Evolutionary conservation across 2,113 vertebrate species (phyloP), one percentile per base, ranked within the genome.

Genomic region (Sander vitreus): DNA sequence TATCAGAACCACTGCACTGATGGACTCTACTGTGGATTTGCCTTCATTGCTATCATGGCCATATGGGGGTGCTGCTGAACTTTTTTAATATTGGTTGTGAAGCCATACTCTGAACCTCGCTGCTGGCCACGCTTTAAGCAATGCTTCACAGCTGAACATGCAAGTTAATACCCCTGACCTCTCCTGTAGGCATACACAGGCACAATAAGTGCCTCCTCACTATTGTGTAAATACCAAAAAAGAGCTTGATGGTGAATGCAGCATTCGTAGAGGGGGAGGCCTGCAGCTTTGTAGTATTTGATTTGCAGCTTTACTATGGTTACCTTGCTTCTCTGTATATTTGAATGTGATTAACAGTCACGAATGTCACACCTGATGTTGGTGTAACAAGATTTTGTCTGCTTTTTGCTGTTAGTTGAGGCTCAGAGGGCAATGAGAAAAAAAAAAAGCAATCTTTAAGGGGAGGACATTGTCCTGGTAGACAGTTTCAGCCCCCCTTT

Each of bases 271-370:
- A 87, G 73, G 65, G 81, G 73, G 81, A 88, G 75, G 79, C 85
- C 87, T 83, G 87, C 83, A 86, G 89, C 89, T 93, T 92, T 77
- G 83, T 90, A 92, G 86, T 88, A 48, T 89, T 92, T 92, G 69
- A 93, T 91, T 93, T 93, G 92, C 90, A 91, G 91, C 87, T 94
- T 93, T 84, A 91, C 78, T 84, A 81, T 79, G 73, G 54, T 90
- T 91, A 84, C 76, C 84, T 84, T 92, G 91, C 88, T 91, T 89
- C 84, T 92, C 86, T 92, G 81, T 93, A 76, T 89, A 92, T 91
- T 84, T 91, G 92, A 95, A 95, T 94, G 94, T 95, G 93, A 93
- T 90, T 85, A 93, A 86, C 83, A 85, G 87, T 94, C 91, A 92
- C 85, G 90, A 94, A 93, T 95, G 93, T 94, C 88, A 80, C 89